Evolutionary conservation across 1,140 invertebrate species (phyloP), one percentile per base, ranked within the genome.

Genomic region (Magallana gigas): DNA sequence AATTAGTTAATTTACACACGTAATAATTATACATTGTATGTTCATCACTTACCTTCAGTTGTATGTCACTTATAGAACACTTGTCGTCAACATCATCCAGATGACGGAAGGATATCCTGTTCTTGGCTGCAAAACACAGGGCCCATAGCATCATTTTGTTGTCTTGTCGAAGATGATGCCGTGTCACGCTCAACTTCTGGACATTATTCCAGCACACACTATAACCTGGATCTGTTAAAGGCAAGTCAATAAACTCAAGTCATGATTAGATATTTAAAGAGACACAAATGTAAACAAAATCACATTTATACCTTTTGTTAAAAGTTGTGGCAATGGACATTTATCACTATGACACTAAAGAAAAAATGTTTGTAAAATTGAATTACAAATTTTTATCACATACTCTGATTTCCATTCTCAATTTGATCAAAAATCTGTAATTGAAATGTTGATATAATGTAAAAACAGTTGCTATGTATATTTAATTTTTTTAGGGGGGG

Each of bases 131-230:
- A n/a, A n/a, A n/a, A n/a, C n/a, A n/a, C n/a, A n/a, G n/a, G n/a
- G n/a, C n/a, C n/a, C n/a, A n/a, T n/a, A n/a, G n/a, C n/a, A n/a
- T n/a, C n/a, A n/a, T n/a, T n/a, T n/a, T n/a, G n/a, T n/a, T n/a
- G n/a, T n/a, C n/a, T n/a, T n/a, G n/a, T n/a, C n/a, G n/a, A n/a
- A n/a, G n/a, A n/a, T n/a, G n/a, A n/a, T n/a, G n/a, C n/a, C n/a
- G n/a, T n/a, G n/a, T n/a, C n/a, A n/a, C n/a, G 5, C 59, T 68
- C 23, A 86, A 9, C 7, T 68, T 64, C 12, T 86, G 85, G 14
- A 86, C 85, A n/a, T 86, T 86, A 29, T 86, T 71, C 85, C 85
- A 86, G 18, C 59, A 64, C 57, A 86, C 14, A 58, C 48, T 76
- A 81, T 71, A 86, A 16, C 85, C 85, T 16, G 85, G 85, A 23